These are phyloP conservation scores for Caenorhabditis panamensis DNA, from an alignment of 2,888 invertebrate genomes.

Conservation along the genomic window DNA sequence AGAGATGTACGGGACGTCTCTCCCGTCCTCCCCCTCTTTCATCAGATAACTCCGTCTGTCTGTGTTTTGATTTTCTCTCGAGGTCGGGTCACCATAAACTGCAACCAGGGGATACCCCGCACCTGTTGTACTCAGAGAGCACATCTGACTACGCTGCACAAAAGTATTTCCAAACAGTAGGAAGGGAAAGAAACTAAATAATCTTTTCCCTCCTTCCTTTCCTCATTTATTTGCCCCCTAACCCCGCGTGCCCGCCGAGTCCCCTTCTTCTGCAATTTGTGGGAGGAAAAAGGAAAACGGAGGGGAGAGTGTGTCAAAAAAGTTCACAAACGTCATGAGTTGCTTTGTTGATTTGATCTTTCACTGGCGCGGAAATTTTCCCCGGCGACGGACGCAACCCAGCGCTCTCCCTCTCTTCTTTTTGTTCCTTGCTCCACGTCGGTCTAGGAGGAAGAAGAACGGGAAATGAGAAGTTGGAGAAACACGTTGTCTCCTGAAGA, in stretches of 20 bases:
- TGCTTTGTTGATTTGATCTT: slow-evolving; percentile 58
- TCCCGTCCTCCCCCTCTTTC: slow-evolving; percentile 4
- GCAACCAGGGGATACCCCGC: background rate
- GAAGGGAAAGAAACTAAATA: slow-evolving; percentile 52
- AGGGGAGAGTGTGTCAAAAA: slow-evolving; percentile 48
- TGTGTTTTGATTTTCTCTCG: slow-evolving; percentile 24
- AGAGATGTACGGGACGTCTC: slow-evolving; percentile 21
- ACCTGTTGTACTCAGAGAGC: slow-evolving; percentile 52
- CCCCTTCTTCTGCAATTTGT: slow-evolving; percentile 27
- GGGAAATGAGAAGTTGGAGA: slow-evolving; percentile 4
- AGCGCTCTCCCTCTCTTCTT: background rate
- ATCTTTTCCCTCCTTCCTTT: slow-evolving; percentile 39
- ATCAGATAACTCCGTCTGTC: slow-evolving; percentile 35
- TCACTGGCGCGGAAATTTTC: slow-evolving; percentile 41
- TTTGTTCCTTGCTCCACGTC: slow-evolving; percentile 15
- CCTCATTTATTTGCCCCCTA: slow-evolving; percentile 42
- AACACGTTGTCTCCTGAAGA: background rate
- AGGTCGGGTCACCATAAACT: background rate
- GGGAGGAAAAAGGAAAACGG: background rate
- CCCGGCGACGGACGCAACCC: background rate
- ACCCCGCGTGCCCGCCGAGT: slow-evolving; percentile 40
- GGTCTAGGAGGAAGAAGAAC: background rate
- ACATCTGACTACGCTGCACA: slow-evolving; percentile 28
- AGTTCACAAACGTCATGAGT: slow-evolving; percentile 61
- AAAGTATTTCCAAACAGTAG: slow-evolving; percentile 55